Evolutionary conservation across 2,797 vertebrate species (phyloP).

Genomic region (Triplophysa yarkandensis): DNA sequence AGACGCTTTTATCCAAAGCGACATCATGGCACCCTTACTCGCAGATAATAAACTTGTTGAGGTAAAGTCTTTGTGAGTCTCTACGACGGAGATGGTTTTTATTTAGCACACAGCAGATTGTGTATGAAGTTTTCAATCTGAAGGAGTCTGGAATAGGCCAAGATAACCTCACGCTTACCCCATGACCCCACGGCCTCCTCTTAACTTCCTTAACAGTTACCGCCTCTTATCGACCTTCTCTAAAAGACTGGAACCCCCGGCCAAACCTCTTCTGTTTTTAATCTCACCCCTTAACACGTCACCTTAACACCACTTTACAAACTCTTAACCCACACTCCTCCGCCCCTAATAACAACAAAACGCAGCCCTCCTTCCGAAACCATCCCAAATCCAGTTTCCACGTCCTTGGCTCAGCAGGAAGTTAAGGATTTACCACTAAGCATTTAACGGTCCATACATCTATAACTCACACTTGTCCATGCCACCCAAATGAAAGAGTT

Average conservation of each 20-base stretch:
- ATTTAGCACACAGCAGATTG: neutral
- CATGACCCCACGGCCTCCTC: slow-evolving; percentile 1
- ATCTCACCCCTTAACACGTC: slow-evolving; percentile 14
- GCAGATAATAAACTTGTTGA: neutral
- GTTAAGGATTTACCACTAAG: slow-evolving; percentile 29
- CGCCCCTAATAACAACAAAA: slow-evolving; percentile 28
- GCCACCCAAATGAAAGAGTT: slow-evolving; percentile 42
- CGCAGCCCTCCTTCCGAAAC: neutral
- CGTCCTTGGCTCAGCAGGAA: slow-evolving; percentile 36
- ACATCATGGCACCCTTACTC: too few species aligned
- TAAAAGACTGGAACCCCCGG: slow-evolving; percentile 1
- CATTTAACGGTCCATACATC: slow-evolving; percentile 40
- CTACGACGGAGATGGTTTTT: neutral
- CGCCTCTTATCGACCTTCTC: slow-evolving; percentile 5
- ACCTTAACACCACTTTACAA: slow-evolving; percentile 19
- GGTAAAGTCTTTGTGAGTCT: neutral
- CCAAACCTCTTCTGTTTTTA: slow-evolving; percentile 35
- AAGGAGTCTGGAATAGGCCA: slow-evolving; percentile 15
- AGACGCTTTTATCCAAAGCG: neutral
- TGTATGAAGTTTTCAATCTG: slow-evolving; percentile 2
- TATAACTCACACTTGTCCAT: slow-evolving; percentile 48
- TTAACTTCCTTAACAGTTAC: slow-evolving; percentile 37
- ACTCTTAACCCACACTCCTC: slow-evolving; percentile 16
- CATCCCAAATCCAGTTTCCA: slow-evolving; percentile 3
- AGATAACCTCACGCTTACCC: slow-evolving; percentile 16